Percentiles rank a stretch among this genome's conserved stretches.
Evolutionary conservation across 2,797 vertebrate genomes (phyloP).

Genomic region (Eurystomus glaucurus): DNA sequence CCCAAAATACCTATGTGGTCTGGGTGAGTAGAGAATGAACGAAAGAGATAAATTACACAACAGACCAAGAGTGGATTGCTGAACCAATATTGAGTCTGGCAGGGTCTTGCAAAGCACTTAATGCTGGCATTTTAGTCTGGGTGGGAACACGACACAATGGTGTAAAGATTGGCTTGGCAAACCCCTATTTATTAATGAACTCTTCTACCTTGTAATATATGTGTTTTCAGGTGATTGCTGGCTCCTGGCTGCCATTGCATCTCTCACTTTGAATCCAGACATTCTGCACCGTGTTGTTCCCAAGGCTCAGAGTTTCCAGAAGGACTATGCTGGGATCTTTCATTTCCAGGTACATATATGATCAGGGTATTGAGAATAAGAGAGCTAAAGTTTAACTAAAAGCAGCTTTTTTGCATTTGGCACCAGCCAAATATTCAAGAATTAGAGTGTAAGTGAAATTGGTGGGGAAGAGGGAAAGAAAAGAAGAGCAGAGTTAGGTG

Average conservation of each 20-base stretch:
- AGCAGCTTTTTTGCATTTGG: not conserved
- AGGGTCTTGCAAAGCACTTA: not conserved
- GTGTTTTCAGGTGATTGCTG: conserved; percentile 86
- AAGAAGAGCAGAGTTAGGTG: not conserved
- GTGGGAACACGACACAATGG: accelerated
- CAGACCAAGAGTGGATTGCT: not conserved
- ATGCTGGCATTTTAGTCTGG: not conserved
- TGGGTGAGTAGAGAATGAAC: not conserved
- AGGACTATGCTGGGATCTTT: conserved; percentile 87
- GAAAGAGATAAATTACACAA: not conserved
- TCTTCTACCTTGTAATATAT: not conserved
- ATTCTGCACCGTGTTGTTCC: conserved; percentile 84
- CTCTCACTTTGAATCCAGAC: conserved; percentile 85
- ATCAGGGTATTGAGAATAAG: not conserved
- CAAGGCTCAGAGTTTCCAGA: conserved; percentile 81
- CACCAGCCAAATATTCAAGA: not conserved
- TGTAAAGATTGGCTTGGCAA: not conserved
- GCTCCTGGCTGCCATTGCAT: conserved; percentile 88
- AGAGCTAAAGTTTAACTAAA: not conserved
- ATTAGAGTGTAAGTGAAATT: not conserved
- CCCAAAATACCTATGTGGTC: not conserved
- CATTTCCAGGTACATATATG: conserved; percentile 84
- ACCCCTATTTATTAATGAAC: not conserved
- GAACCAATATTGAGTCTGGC: not conserved
- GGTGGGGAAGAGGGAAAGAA: not conserved